These are phyloP conservation scores for Sphenodon punctatus DNA, from an alignment of 2,797 vertebrate genomes.

Conservation along the genomic window DNA sequence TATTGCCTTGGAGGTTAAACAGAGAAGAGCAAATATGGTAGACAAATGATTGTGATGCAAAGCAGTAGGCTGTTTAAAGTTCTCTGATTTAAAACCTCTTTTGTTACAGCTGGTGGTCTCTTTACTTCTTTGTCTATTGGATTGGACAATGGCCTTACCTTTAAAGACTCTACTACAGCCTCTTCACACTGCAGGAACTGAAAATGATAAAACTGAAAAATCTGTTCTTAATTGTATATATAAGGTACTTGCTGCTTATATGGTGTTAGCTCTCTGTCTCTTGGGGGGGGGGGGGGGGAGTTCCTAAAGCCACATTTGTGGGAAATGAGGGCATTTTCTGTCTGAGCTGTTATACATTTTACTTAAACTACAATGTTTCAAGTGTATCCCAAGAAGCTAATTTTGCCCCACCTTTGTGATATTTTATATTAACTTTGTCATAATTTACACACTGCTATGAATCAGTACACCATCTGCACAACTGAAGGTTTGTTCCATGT, in stretches of 20 bases:
- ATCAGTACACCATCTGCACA: neutral
- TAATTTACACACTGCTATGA: neutral
- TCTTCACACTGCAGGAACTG: slow-evolving; percentile 81
- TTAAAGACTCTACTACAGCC: slow-evolving; percentile 91
- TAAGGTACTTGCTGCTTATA: slow-evolving; percentile 81
- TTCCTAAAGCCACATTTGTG: slow-evolving; percentile 1
- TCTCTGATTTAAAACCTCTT: slow-evolving; percentile 35
- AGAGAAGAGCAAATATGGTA: neutral
- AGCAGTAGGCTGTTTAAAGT: slow-evolving; percentile 32
- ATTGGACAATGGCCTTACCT: slow-evolving; percentile 98
- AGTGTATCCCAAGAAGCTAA: neutral
- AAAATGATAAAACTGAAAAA: slow-evolving; percentile 89
- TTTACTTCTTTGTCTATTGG: slow-evolving; percentile 93
- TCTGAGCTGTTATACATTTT: neutral
- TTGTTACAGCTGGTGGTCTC: slow-evolving; percentile 92
- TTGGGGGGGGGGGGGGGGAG: neutral
- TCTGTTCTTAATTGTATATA: slow-evolving; percentile 95
- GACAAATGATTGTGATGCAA: neutral
- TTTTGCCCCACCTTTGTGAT: slow-evolving; percentile 1
- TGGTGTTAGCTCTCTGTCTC: neutral
- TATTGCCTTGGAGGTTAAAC: neutral
- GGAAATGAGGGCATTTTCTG: neutral
- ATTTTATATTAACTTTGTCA: neutral
- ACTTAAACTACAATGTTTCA: neutral
- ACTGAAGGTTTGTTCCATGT: neutral